Base-by-base conservation (phyloP, 1,140 invertebrate genomes). In the Micrasema minimum region DNA sequence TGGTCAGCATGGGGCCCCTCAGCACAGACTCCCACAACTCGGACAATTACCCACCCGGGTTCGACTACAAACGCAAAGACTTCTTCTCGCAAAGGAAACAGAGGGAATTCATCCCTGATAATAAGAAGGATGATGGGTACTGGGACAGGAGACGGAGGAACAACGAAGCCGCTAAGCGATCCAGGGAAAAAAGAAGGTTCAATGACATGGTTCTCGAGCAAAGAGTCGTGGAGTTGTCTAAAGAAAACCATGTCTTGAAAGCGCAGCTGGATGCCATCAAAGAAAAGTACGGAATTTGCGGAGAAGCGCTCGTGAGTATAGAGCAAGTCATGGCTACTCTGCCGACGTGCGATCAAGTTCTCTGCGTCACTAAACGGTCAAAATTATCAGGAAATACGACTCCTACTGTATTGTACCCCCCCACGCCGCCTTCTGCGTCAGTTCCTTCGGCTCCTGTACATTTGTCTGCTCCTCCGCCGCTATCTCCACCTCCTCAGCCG, bases 201-300 rank as follows among this genome's bases (percentile, higher is more conserved):
- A 98, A 98, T 79, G 97, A 99, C 81, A 96, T 99, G 93, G 95
- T 97, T 0, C 85, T 98, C 9, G 96, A 98, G 79, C 94, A 95
- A 75, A 86, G 95, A 35, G 96, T 99, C 12, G 90, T 96, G 57
- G 96, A 98, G 80, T 84, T 99, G 4, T 96, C 94, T 74, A 95
- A 96, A 80, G 96, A 98, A 80, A 99, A 98, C 79, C 92, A 96
- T 78, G 90, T 96, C 11, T 85, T 99, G 0, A 93, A 96, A 81
- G 93, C 95, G 0, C 96, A 99, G 77, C 84, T 99, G 10, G 91
- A 92, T 67, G 94, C 95, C 2, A 93, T 99, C 51, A 93, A 95
- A 72, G 95, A 97, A 74, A 96, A 97, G 78, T 98, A 92, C 78
- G 95, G 95, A 5, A 95, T 97, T 67, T 92, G 90, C 77, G 93